Evolutionary conservation across 1,140 invertebrate genomes (phyloP).

Genomic region (Diorhabda elongata): DNA sequence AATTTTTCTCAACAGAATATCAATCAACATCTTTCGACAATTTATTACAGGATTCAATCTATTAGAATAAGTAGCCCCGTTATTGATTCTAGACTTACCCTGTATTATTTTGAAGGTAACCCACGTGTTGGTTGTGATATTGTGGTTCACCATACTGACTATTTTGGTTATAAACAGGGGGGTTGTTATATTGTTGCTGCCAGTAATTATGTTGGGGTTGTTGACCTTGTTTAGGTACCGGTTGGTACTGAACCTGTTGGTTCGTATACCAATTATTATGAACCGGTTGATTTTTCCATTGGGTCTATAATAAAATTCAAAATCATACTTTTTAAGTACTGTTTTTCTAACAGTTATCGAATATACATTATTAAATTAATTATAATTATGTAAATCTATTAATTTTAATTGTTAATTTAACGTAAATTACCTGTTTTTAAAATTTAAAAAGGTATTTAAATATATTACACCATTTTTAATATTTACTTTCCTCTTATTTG

Average conservation of each 20-base stretch:
- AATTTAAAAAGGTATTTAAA: too few relatives aligned
- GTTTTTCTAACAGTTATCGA: too few relatives aligned
- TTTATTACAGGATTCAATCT: too few relatives aligned
- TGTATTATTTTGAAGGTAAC: slow-evolving; percentile 15
- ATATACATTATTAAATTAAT: too few relatives aligned
- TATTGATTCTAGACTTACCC: neutral
- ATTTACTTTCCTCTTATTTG: too few relatives aligned
- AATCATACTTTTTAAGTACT: neutral
- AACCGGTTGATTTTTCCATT: slow-evolving; percentile 39
- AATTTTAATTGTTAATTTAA: too few relatives aligned
- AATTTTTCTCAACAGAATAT: too few relatives aligned
- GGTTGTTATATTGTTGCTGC: slow-evolving; percentile 25
- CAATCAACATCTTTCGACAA: too few relatives aligned
- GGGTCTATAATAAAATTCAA: slow-evolving; percentile 22
- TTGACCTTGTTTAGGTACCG: slow-evolving; percentile 12
- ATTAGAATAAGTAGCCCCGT: too few relatives aligned
- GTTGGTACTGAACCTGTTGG: slow-evolving; percentile 25
- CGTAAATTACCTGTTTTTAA: too few relatives aligned
- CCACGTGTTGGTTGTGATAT: slow-evolving; percentile 23
- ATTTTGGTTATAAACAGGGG: slow-evolving; percentile 21
- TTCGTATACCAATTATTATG: slow-evolving; percentile 32
- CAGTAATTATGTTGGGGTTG: slow-evolving; percentile 32
- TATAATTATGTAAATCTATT: too few relatives aligned
- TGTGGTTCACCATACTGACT: slow-evolving; percentile 26
- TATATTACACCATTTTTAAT: too few relatives aligned